A percentile compares a stretch with the other conserved stretches of the same genome.
These are phyloP conservation scores for Seira ritae DNA, from an alignment of 2,888 invertebrate species.

Conservation along the genomic window DNA sequence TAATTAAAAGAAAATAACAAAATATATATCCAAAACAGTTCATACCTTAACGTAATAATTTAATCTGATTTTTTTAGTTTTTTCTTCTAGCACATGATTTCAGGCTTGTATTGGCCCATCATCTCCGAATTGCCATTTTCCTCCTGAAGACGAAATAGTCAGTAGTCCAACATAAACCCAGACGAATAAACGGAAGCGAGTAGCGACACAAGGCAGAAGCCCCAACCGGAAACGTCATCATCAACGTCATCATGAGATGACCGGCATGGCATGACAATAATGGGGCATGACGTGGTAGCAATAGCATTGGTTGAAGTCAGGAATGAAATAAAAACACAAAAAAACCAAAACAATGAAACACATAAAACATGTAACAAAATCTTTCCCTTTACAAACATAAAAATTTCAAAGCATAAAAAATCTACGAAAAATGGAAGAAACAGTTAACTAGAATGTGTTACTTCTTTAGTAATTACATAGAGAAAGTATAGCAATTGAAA, in stretches of 20 bases:
- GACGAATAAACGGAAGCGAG: background rate
- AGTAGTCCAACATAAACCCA: constrained; percentile 11
- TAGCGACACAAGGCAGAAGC: background rate
- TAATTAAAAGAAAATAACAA: no score
- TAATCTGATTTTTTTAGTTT: no score
- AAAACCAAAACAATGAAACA: constrained; percentile 4
- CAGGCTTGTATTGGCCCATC: constrained; percentile 72
- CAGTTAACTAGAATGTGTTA: no score
- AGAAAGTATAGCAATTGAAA: no score
- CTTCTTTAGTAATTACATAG: no score
- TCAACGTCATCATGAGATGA: constrained; percentile 45
- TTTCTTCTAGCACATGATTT: constrained; percentile 69
- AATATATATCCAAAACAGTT: no score
- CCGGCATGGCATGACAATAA: constrained; percentile 26
- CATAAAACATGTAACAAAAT: constrained; percentile 30
- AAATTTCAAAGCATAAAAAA: constrained; percentile 42
- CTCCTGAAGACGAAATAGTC: constrained; percentile 34
- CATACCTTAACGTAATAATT: no score
- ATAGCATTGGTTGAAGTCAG: no score
- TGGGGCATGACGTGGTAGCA: constrained; percentile 29
- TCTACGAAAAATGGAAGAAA: background rate
- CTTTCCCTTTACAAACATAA: constrained; percentile 28
- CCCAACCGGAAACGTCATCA: constrained; percentile 50
- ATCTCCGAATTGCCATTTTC: constrained; percentile 66
- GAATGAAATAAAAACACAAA: no score